Evolutionary conservation across 2,888 invertebrate species (phyloP), one percentile per base, ranked within the genome.

Genomic region (Caenorhabditis virilis): DNA sequence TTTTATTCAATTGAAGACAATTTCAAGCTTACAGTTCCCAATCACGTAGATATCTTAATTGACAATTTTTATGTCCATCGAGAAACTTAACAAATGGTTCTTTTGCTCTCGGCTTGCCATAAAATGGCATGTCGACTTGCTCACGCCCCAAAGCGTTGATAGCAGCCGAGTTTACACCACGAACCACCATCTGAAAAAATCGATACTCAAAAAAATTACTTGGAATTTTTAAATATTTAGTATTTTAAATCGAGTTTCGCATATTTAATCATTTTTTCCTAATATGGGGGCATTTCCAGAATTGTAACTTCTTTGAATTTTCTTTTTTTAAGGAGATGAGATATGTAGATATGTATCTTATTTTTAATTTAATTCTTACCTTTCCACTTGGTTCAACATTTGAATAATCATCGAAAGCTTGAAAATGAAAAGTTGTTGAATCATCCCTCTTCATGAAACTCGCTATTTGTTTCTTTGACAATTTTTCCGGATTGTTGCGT

Each of bases 91-190:
- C 43, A 45, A 25, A 27, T 18, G 26, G 7, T 30, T 30, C 30
- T 30, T 30, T 30, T 30, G 13, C 30, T 13, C 13, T 13, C 13
- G 30, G 30, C 30, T 13, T 30, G 1, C 47, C 35, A 15, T 45
- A 39, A 18, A 25, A 57, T n/a, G 62, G 62, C 23, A 53, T 39
- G 0, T 42, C n/a, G 5, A 50, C 48, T 4, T 5, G 2, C 1
- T 36, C 33, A 13, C 36, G 7, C 33, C 57, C 27, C 39, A 25
- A 6, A 39, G 22, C 15, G 18, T 11, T 20, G 48, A 22, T 33
- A 1, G 57, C 58, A 0, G 57, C 63, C 0, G 49, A 46, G 15
- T 63, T 63, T 1, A 36, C 18, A n/a, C 50, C 57, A 11, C 54
- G 57, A 5, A 54, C 36, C 0, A 41, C 3, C 41, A 54, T 46